phyloP scores from a whole-genome alignment of 2,888 invertebrate genomes.

The Chromoteleia sp. region DNA sequence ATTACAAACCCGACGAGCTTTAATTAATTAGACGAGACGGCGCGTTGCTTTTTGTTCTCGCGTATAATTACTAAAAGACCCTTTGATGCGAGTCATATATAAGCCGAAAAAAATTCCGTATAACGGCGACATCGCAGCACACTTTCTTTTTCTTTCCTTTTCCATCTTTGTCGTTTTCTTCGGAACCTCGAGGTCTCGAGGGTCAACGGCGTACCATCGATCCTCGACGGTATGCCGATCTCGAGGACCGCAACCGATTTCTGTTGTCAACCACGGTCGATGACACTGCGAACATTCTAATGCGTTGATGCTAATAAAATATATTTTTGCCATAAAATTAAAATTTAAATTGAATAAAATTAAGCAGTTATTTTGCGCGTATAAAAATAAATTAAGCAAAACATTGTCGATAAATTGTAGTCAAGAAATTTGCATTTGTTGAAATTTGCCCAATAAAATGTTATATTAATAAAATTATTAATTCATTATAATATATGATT shows the following conservation, averaged over 20 bases:
- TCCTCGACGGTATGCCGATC: slow-evolving; percentile 60
- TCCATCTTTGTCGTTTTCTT: slow-evolving; percentile 58
- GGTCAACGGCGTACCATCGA: slow-evolving; percentile 59
- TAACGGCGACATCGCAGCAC: slow-evolving; percentile 52
- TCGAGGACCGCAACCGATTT: slow-evolving; percentile 54
- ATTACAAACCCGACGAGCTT: slow-evolving; percentile 11
- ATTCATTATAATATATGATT: too few relatives aligned
- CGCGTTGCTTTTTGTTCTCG: neutral
- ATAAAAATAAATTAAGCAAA: too few relatives aligned
- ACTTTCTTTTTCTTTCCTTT: slow-evolving; percentile 53
- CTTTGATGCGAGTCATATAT: slow-evolving; percentile 36
- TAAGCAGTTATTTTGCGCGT: too few relatives aligned
- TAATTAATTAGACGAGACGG: slow-evolving; percentile 16
- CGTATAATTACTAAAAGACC: slow-evolving; percentile 10
- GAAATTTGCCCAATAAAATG: too few relatives aligned
- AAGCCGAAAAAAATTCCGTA: slow-evolving; percentile 46
- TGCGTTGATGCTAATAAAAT: neutral
- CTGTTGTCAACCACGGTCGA: slow-evolving; percentile 57
- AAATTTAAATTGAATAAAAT: too few relatives aligned
- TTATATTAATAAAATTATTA: too few relatives aligned
- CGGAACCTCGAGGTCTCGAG: slow-evolving; percentile 38
- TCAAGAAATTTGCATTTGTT: too few relatives aligned
- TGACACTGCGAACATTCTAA: slow-evolving; percentile 41
- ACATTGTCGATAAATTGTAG: too few relatives aligned
- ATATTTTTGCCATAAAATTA: neutral